phyloP scores from a whole-genome alignment of 2,113 vertebrate species.

The Uria lomvia region DNA sequence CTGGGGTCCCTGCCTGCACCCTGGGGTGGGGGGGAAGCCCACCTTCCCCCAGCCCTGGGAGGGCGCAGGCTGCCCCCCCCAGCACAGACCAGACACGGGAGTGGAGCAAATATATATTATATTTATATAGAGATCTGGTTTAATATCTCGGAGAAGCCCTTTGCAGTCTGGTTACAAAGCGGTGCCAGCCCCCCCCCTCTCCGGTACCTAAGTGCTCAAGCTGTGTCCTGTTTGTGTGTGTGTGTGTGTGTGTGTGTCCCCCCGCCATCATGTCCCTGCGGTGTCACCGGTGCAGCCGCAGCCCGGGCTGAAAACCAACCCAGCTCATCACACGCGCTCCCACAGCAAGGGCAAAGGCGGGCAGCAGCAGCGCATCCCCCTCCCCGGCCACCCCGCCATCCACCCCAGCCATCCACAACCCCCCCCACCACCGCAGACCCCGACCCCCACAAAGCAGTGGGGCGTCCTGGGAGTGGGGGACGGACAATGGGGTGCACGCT shows the following conservation, averaged over 20 bases:
- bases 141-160: neutral
- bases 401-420: neutral
- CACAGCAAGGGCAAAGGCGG: neutral
- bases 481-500: neutral
- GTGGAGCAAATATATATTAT: conserved; percentile 50
- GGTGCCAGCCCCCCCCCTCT: neutral
- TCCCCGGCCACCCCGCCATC: too few species aligned
- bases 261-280: neutral
- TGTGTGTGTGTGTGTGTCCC: too few species aligned
- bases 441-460: neutral
- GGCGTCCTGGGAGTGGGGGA: neutral
- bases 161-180: neutral
- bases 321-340: neutral
- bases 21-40: neutral
- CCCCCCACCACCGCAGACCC: neutral
- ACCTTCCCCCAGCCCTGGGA: too few species aligned
- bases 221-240: too few species aligned
- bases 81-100: neutral
- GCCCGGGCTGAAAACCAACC: neutral
- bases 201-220: neutral
- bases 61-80: neutral
- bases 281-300: neutral
- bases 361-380: too few species aligned
- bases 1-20: neutral
- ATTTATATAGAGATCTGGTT: conserved; percentile 48